Evolutionary conservation across 2,797 vertebrate species (phyloP).

Genomic region (Muscicapa striata): DNA sequence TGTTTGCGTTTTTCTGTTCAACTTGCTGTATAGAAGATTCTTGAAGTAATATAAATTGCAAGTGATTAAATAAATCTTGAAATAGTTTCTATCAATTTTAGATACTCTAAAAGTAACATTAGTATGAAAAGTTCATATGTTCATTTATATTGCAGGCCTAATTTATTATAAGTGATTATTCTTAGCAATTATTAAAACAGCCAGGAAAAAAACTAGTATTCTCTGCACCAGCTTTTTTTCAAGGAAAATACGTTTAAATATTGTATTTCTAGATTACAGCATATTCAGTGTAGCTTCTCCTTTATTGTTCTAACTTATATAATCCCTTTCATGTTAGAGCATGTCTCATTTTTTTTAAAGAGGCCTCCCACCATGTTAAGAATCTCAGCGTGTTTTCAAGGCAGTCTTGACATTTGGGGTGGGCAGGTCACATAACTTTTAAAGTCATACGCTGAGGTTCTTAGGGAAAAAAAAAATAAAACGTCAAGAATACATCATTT

Average conservation of each 20-base stretch:
- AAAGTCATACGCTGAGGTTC: neutral
- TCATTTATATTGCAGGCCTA: constrained; percentile 62
- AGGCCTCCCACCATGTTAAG: neutral
- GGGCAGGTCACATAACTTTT: neutral
- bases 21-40: constrained; percentile 32
- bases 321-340: constrained; percentile 5
- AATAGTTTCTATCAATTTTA: constrained; percentile 48
- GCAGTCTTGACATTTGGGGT: neutral
- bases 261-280: neutral
- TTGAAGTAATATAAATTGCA: constrained; percentile 63
- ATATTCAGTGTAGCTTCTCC: neutral
- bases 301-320: neutral
- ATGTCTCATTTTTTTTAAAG: neutral
- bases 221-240: constrained; percentile 52
- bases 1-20: constrained; percentile 38
- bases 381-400: neutral
- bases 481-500: neutral
- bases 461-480: neutral
- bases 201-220: neutral
- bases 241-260: neutral
- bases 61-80: constrained; percentile 38
- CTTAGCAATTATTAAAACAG: constrained; percentile 55
- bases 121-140: constrained; percentile 6
- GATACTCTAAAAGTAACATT: constrained; percentile 28
- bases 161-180: constrained; percentile 65